Evolutionary conservation across 2,888 invertebrate genomes (phyloP).

Genomic region (Helicoverpa assulta): DNA sequence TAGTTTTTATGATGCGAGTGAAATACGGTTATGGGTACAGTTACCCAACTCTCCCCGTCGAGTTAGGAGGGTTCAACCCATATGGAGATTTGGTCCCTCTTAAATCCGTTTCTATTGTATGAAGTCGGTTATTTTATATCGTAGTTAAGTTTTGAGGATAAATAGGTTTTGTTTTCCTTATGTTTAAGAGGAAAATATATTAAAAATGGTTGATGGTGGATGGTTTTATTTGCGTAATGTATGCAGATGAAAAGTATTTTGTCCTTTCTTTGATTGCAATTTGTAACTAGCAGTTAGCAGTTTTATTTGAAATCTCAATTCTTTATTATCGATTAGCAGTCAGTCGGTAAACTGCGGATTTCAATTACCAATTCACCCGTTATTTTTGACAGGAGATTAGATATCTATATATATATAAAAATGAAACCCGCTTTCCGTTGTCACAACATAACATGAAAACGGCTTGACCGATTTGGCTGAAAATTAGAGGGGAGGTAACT

Average conservation of each 20-base stretch:
- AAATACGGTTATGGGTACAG: slow-evolving; percentile 83
- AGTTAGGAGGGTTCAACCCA: slow-evolving; percentile 67
- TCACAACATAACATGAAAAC: too few relatives aligned
- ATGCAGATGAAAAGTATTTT: background rate
- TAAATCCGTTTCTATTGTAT: slow-evolving; percentile 75
- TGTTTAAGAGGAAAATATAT: background rate
- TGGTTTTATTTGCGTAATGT: too few relatives aligned
- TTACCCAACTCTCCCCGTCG: slow-evolving; percentile 72
- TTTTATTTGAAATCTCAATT: too few relatives aligned
- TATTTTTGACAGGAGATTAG: too few relatives aligned
- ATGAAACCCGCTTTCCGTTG: too few relatives aligned
- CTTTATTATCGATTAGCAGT: too few relatives aligned
- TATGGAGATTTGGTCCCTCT: slow-evolving; percentile 83
- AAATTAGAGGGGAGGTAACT: too few relatives aligned
- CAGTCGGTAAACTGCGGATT: too few relatives aligned
- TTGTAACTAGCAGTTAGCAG: too few relatives aligned
- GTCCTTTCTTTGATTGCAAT: background rate
- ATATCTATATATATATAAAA: too few relatives aligned
- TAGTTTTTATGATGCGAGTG: slow-evolving; percentile 85
- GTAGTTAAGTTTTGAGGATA: slow-evolving; percentile 36
- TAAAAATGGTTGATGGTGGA: background rate
- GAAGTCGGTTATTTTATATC: slow-evolving; percentile 51
- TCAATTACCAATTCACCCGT: too few relatives aligned
- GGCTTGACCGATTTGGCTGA: too few relatives aligned
- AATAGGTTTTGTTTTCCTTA: background rate